Evolutionary conservation across 2,888 invertebrate genomes (phyloP).

Genomic region (Meloe dianella): DNA sequence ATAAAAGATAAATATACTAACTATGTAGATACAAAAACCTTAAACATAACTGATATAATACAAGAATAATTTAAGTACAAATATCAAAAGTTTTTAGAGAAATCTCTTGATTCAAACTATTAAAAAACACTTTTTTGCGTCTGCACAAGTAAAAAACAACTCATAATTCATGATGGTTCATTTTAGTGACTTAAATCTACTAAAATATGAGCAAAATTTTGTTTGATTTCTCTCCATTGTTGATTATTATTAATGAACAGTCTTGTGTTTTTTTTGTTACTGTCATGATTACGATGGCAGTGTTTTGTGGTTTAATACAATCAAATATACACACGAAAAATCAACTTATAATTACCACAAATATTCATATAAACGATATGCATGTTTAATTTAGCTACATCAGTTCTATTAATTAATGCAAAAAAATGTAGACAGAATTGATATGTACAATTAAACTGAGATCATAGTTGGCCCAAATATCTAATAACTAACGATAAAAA

Average conservation of each 20-base stretch:
- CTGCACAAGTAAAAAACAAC: neutral
- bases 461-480: constrained; percentile 12
- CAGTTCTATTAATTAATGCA: neutral
- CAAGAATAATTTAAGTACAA: constrained; percentile 12
- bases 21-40: neutral
- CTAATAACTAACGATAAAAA: constrained; percentile 16
- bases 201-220: constrained; percentile 31
- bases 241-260: constrained; percentile 24
- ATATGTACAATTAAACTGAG: constrained; percentile 12
- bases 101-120: neutral
- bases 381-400: neutral
- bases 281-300: constrained; percentile 51
- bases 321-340: constrained; percentile 48
- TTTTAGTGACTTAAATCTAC: neutral
- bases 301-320: constrained; percentile 54
- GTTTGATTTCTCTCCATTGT: neutral
- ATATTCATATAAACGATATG: neutral
- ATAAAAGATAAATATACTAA: neutral
- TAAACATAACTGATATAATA: neutral
- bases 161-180: neutral
- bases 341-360: constrained; percentile 18
- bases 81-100: constrained; percentile 1
- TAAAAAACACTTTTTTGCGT: constrained; percentile 8
- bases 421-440: neutral
- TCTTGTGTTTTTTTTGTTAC: constrained; percentile 28